A percentile compares a stretch with the other conserved stretches of the same genome.
These are phyloP conservation scores for Tenthredo notha DNA, from an alignment of 2,888 invertebrate species.

Conservation along the genomic window DNA sequence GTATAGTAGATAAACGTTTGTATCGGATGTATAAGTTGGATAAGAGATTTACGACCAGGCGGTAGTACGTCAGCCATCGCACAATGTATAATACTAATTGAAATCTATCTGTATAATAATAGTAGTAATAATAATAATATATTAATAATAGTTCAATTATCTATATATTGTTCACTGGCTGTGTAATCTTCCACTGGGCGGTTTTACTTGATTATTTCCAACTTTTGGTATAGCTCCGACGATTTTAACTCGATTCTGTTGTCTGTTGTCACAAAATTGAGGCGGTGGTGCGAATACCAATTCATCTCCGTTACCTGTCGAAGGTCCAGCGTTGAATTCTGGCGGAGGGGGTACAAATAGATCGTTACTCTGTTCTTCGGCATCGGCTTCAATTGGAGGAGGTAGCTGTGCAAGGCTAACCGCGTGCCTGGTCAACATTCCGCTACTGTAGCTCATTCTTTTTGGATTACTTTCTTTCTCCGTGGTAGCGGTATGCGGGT, in stretches of 20 bases:
- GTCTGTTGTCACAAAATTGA: slow-evolving; percentile 90
- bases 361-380: slow-evolving; percentile 83
- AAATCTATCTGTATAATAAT: not conserved
- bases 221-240: slow-evolving; percentile 91
- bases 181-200: slow-evolving; percentile 80
- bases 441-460: slow-evolving; percentile 73
- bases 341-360: slow-evolving; percentile 83
- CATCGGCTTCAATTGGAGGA: slow-evolving; percentile 87
- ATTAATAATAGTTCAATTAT: slow-evolving; percentile 4
- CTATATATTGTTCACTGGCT: slow-evolving; percentile 71
- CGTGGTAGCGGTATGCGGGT: slow-evolving; percentile 71
- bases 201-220: slow-evolving; percentile 72
- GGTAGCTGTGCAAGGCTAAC: slow-evolving; percentile 90
- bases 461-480: slow-evolving; percentile 71
- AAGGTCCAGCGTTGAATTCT: slow-evolving; percentile 80
- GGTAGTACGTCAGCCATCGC: not conserved
- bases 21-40: not conserved
- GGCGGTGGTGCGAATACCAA: slow-evolving; percentile 92
- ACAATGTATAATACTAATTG: slow-evolving; percentile 15
- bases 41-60: not conserved
- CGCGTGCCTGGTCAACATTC: slow-evolving; percentile 83
- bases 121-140: not conserved
- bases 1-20: not conserved
- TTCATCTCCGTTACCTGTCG: slow-evolving; percentile 78
- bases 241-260: slow-evolving; percentile 85